Base-by-base conservation (phyloP, 2,888 invertebrate species). In the Autographa pulchrina region DNA sequence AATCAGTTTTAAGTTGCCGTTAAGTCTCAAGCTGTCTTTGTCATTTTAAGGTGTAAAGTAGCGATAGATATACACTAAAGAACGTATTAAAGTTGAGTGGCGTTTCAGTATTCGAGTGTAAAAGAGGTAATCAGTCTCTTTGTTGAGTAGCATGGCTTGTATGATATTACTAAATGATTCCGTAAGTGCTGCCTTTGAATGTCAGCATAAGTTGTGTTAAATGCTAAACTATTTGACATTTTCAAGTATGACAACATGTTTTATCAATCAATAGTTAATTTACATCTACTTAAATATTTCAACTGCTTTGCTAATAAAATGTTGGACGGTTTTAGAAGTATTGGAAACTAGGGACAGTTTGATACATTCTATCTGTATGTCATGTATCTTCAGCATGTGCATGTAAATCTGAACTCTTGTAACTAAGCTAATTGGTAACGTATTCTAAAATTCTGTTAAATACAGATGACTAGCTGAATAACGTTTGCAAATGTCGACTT, bases 401-500 rank as follows among this genome's bases (percentile, higher is more conserved):
- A 25, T 52, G 54, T 25, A 41, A 68, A 71, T 67, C 31, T 18
- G 65, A 43, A 72, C 60, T 65, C 52, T 16, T 52, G 35, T 43
- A 68, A 62, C 38, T 41, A 41, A 69, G 72, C 80, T 85, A 85
- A 85, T 56, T 83, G 84, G 75, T 83, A 82, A 63, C 61, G 56
- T 75, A 72, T 87, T 85, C 84, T 85, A 85, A 88, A 90, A 87
- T 78, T 81, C 86, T 85, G 87, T 87, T 88, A 89, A 89, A 90
- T 88, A 86, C 88, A 91, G 88, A 91, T 90, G 89, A 90, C 89
- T 88, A 88, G 86, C 88, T 88, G 86, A 87, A 89, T 90, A 91
- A 90, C 90, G 90, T 92, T 94, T 90, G 92, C 92, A 91, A 93
- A 93, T 92, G 92, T 91, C 91, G 89, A 94, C 93, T 94, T 94